Conservation (phyloP, 2,888 invertebrate genomes). For the Amphipoea oculea region DNA sequence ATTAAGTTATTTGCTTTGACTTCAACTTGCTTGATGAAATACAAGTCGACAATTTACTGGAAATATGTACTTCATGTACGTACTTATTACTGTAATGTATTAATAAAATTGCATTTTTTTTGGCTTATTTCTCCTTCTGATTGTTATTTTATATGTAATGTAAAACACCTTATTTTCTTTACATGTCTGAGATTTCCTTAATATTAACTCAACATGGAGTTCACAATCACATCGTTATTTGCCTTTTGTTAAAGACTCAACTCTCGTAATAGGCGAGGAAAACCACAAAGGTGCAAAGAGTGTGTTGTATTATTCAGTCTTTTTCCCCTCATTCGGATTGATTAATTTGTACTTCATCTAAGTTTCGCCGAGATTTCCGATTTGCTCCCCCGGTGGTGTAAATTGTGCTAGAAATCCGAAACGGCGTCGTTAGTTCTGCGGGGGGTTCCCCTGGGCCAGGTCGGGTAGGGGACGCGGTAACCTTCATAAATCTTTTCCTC, state of each 20-base stretch:
- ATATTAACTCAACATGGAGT: slow-evolving; percentile 2
- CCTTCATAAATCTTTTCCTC: slow-evolving; percentile 89
- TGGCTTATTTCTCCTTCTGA: neutral
- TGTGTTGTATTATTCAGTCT: slow-evolving; percentile 76
- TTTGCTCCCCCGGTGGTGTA: slow-evolving; percentile 82
- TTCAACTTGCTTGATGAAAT: slow-evolving; percentile 79
- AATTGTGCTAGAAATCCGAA: slow-evolving; percentile 89
- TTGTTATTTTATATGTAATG: slow-evolving; percentile 4
- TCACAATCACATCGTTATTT: slow-evolving; percentile 15
- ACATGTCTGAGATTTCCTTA: slow-evolving; percentile 19
- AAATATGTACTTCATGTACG: slow-evolving; percentile 39
- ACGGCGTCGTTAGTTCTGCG: slow-evolving; percentile 88
- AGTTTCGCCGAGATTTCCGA: slow-evolving; percentile 83
- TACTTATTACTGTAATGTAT: slow-evolving; percentile 8
- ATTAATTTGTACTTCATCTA: slow-evolving; percentile 83
- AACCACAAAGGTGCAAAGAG: slow-evolving; percentile 70
- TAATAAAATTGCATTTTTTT: slow-evolving; percentile 1
- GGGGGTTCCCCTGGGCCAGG: slow-evolving; percentile 85
- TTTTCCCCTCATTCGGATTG: slow-evolving; percentile 75
- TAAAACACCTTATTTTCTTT: slow-evolving; percentile 10
- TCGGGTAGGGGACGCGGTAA: slow-evolving; percentile 82
- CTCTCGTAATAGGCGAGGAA: slow-evolving; percentile 35
- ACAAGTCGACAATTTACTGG: slow-evolving; percentile 67
- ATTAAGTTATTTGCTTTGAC: slow-evolving; percentile 87
- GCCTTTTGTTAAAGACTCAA: slow-evolving; percentile 46